phyloP scores from a whole-genome alignment of 2,888 invertebrate genomes.

The Salticus scenicus region DNA sequence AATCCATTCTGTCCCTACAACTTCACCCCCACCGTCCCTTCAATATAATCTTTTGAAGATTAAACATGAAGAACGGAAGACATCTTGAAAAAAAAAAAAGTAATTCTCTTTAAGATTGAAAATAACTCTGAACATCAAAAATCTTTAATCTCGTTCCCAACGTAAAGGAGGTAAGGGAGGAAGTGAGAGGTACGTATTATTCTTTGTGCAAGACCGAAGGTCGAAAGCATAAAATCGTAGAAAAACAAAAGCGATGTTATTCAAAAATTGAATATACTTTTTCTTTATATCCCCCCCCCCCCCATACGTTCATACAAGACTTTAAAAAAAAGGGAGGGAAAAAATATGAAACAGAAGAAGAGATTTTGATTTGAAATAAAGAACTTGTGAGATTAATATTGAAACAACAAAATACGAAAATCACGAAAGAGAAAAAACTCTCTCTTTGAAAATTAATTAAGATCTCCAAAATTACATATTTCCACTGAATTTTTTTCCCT shows the following conservation, averaged over 20 bases:
- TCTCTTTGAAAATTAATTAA: too few species aligned
- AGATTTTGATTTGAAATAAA: too few species aligned
- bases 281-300: too few species aligned
- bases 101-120: not conserved
- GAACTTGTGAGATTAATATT: too few species aligned
- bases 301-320: too few species aligned
- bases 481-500: too few species aligned
- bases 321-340: too few species aligned
- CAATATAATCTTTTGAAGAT: constrained; percentile 8
- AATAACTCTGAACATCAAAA: not conserved
- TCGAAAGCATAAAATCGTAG: not conserved
- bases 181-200: not conserved
- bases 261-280: not conserved
- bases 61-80: not conserved
- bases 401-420: too few species aligned
- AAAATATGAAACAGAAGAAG: too few species aligned
- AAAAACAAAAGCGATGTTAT: not conserved
- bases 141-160: not conserved
- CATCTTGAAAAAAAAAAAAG: not conserved
- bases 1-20: not conserved
- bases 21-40: not conserved
- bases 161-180: too few species aligned
- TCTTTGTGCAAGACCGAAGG: not conserved
- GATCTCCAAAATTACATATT: too few species aligned
- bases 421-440: too few species aligned